Evolutionary conservation across 2,113 vertebrate genomes (phyloP), one percentile per base, ranked within the genome.

Genomic region (Antigone vipio): DNA sequence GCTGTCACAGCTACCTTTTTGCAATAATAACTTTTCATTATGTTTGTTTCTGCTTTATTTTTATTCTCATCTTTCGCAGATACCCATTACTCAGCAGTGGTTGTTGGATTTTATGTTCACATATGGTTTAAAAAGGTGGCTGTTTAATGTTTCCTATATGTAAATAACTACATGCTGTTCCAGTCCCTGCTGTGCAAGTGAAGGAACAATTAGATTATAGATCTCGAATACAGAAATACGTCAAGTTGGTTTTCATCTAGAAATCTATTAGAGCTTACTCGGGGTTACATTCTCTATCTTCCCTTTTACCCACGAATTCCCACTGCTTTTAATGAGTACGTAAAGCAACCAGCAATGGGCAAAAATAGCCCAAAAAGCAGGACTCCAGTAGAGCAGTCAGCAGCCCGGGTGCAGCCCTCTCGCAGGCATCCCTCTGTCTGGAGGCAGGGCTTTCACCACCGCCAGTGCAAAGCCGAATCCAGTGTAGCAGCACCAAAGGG

Each of bases 71-170:
- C 86, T 81, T 60, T 73, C 9, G 1, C 9, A 1, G 58, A 79
- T 58, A 63, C 17, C 55, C 78, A 73, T 93, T 93, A 92, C 86
- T 81, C 91, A 88, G 93, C 91, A 90, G 74, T 13, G 19, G 35
- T 16, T 91, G 89, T 35, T 85, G 80, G 60, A 67, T 74, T 95
- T 91, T 92, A 96, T 56, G 88, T 73, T 96, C 92, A 58, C 93
- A 84, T 72, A 67, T 79, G 89, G 76, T 85, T 95, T 96, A 87
- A 95, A 96, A 78, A 87, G 69, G 73, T 75, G 91, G 58, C 85
- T 96, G 96, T 92, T 95, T 94, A 88, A 94, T 89, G 95, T 83
- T 96, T 75, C 91, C 84, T 95, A 32, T 45, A 96, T 96, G 96
- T 93, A 97, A 95, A 96, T 97, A 97, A 96, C 83, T 77, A 30